Percentiles rank a stretch among this genome's conserved stretches.
These are phyloP conservation scores for Anabas testudineus DNA, from an alignment of 2,797 vertebrate species.

Conservation along the genomic window DNA sequence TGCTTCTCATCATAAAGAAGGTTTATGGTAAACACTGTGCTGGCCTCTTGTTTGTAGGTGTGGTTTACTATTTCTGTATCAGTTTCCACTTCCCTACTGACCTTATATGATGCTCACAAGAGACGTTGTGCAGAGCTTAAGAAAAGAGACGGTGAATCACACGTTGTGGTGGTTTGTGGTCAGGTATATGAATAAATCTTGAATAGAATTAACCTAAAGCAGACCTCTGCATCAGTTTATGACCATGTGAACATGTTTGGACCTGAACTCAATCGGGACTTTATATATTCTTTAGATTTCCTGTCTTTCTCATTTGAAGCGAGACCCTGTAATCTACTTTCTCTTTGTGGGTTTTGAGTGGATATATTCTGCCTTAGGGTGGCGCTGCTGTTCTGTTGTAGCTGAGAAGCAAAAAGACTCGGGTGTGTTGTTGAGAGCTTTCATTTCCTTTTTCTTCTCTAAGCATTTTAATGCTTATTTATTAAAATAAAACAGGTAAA, in stretches of 20 bases:
- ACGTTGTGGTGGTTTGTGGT: background rate
- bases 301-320: no score
- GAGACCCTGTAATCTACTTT: no score
- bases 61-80: background rate
- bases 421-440: background rate
- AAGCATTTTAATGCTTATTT: background rate
- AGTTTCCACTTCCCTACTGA: background rate
- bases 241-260: background rate
- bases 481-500: background rate
- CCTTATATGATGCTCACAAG: fast-evolving
- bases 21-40: background rate
- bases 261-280: no score
- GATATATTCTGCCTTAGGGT: conserved; percentile 28
- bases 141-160: fast-evolving
- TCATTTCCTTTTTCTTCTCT: background rate
- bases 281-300: no score
- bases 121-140: no score
- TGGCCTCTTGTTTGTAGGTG: background rate
- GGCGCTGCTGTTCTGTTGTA: conserved; percentile 38
- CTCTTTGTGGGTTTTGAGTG: no score
- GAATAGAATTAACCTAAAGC: no score
- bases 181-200: no score
- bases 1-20: background rate
- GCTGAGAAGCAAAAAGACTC: background rate
- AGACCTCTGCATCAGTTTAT: background rate